Percentiles rank a stretch among this genome's conserved stretches.
These are phyloP conservation scores for Tigriopus japonicus DNA, from an alignment of 1,140 invertebrate species.

Conservation along the genomic window DNA sequence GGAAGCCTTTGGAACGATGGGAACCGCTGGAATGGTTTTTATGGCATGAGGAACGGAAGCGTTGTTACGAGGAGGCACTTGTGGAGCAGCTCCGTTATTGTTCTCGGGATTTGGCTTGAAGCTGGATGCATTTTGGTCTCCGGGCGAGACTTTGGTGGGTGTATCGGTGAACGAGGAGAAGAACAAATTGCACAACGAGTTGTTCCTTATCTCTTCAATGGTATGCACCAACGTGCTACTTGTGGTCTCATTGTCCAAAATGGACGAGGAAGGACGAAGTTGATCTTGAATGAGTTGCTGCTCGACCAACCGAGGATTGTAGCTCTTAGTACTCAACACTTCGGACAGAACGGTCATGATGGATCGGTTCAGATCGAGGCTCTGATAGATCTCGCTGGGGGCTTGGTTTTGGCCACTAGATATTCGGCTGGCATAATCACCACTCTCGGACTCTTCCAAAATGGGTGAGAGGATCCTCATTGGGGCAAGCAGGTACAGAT, in stretches of 20 bases:
- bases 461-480: constrained; percentile 10
- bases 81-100: neutral
- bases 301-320: neutral
- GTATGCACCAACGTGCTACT: constrained; percentile 36
- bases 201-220: constrained; percentile 35
- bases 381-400: neutral
- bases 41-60: neutral
- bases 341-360: constrained; percentile 13
- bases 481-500: constrained; percentile 12
- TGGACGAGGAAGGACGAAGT: neutral
- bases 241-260: neutral
- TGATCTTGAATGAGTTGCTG: constrained; percentile 24
- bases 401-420: neutral
- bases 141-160: neutral
- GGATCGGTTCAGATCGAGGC: neutral
- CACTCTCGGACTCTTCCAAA: constrained; percentile 10
- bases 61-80: constrained; percentile 1
- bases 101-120: neutral
- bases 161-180: constrained; percentile 11
- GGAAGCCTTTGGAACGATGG: too few species aligned
- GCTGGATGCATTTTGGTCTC: neutral
- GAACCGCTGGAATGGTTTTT: too few species aligned
- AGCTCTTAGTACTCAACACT: neutral
- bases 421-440: neutral
- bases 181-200: constrained; percentile 16